Evolutionary conservation across 2,888 invertebrate genomes (phyloP).

Genomic region (Marronus borbonicus): DNA sequence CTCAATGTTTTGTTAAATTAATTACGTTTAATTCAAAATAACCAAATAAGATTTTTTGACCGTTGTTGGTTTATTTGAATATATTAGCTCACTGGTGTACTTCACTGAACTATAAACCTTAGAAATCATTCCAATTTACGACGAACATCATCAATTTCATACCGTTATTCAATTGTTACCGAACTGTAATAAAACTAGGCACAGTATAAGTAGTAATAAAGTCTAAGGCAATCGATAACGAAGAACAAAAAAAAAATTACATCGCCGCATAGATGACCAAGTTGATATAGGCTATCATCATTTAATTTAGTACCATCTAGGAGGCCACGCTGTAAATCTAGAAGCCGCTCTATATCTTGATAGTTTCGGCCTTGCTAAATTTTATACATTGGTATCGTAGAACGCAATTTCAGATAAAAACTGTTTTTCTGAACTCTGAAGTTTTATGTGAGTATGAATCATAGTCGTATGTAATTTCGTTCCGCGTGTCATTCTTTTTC

Average conservation of each 20-base stretch:
- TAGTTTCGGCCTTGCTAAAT: background rate
- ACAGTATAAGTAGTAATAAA: background rate
- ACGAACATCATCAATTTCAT: no score
- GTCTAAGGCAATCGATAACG: background rate
- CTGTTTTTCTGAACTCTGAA: background rate
- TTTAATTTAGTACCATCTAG: slow-evolving; percentile 22
- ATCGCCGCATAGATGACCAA: background rate
- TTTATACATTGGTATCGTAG: background rate
- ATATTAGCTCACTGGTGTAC: background rate
- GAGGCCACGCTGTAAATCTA: slow-evolving; percentile 4
- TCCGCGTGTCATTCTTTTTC: background rate
- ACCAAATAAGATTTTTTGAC: no score
- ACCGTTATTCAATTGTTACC: no score
- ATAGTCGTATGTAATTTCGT: background rate
- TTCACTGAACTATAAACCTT: no score
- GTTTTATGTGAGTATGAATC: background rate
- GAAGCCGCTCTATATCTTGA: background rate
- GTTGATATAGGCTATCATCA: background rate
- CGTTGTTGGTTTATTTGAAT: background rate
- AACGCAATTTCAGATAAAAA: background rate
- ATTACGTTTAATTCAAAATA: no score
- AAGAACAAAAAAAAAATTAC: background rate
- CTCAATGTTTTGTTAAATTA: no score
- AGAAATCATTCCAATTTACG: no score
- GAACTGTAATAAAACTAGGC: no score